Conservation (phyloP, 23 tunicate species). For the Ciona savignyi region DNA sequence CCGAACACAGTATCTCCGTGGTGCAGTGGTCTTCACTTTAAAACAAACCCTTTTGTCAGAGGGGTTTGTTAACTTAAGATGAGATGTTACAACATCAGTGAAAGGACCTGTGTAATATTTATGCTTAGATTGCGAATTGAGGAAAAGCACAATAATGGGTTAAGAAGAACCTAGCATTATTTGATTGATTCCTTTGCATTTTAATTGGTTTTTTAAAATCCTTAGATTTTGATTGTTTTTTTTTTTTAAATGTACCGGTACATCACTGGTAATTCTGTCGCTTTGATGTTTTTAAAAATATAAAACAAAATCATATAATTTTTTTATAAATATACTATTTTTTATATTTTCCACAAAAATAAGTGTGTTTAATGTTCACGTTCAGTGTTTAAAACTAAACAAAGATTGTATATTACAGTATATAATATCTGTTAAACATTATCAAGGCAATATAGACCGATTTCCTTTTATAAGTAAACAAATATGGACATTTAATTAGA, state of each 20-base stretch:
- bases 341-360: no score
- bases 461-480: no score
- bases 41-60: conserved; percentile 74
- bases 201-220: background rate
- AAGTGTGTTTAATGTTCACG: no score
- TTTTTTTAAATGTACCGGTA: background rate
- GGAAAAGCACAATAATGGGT: no score
- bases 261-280: background rate
- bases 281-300: background rate
- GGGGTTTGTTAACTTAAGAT: conserved; percentile 67
- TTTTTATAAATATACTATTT: background rate
- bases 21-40: conserved; percentile 96
- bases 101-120: conserved; percentile 91
- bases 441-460: no score
- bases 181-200: background rate
- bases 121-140: no score
- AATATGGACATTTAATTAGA: no score
- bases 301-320: background rate
- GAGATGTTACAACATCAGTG: conserved; percentile 80
- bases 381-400: no score
- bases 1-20: conserved; percentile 87
- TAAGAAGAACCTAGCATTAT: background rate
- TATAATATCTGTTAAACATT: no score
- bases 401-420: no score
- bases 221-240: background rate